Evolutionary conservation across 2,797 vertebrate genomes (phyloP).

Genomic region (Melanotaenia parkinsoni): DNA sequence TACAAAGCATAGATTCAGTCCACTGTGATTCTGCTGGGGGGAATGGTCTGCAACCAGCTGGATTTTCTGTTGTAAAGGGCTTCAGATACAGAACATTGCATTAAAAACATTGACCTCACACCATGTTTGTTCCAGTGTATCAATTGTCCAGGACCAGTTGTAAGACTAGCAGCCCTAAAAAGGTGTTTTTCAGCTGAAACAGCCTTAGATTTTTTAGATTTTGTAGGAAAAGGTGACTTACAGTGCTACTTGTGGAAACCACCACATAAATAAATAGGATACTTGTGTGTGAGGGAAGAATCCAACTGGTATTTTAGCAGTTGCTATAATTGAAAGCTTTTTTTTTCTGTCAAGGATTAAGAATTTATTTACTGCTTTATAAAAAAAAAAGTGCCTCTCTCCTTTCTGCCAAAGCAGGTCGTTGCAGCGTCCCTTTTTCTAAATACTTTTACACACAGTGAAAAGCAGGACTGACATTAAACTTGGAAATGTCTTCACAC

Average conservation of each 20-base stretch:
- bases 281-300: conserved; percentile 33
- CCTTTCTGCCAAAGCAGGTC: conserved; percentile 23
- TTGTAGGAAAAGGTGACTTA: conserved; percentile 58
- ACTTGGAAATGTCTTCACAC: conserved; percentile 2
- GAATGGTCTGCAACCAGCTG: conserved; percentile 65
- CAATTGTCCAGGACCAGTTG: conserved; percentile 33
- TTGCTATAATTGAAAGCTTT: conserved; percentile 20
- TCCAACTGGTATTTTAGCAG: conserved; percentile 16
- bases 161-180: conserved; percentile 33
- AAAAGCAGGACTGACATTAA: conserved; percentile 33
- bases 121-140: conserved; percentile 73
- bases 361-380: conserved; percentile 37
- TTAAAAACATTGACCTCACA: conserved; percentile 42
- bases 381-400: conserved; percentile 67
- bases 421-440: conserved; percentile 63
- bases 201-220: conserved; percentile 61
- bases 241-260: conserved; percentile 56
- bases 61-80: conserved; percentile 33
- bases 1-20: conserved; percentile 47
- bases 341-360: conserved; percentile 13
- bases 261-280: conserved; percentile 66
- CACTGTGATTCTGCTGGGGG: conserved; percentile 69
- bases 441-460: conserved; percentile 44
- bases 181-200: conserved; percentile 43
- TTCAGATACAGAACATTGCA: conserved; percentile 38